Evolutionary conservation across 2,888 invertebrate genomes (phyloP).

Genomic region (Adelphocoris suturalis): DNA sequence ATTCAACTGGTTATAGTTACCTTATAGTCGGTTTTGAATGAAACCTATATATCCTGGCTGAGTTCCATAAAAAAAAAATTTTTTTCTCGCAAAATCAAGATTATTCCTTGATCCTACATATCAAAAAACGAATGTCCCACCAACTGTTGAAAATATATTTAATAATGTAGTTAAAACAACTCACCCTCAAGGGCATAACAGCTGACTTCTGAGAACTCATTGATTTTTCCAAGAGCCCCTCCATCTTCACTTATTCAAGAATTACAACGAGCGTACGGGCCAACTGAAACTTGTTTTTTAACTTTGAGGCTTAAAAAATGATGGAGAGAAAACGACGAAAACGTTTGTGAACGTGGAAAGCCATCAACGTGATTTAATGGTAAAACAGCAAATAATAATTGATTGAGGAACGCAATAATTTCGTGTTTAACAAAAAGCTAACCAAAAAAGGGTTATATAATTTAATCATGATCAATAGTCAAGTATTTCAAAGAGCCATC

Average conservation of each 20-base stretch:
- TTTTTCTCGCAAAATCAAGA: too few species aligned
- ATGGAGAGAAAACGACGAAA: slow-evolving; percentile 6
- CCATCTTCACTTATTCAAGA: slow-evolving; percentile 33
- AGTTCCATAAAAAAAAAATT: too few species aligned
- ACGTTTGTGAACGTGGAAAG: not conserved
- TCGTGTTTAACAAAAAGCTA: not conserved
- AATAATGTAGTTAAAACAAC: not conserved
- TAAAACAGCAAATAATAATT: not conserved
- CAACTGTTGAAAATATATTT: too few species aligned
- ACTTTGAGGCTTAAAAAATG: slow-evolving; percentile 28
- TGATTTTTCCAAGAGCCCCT: not conserved
- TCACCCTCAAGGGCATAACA: not conserved
- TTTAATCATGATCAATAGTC: not conserved
- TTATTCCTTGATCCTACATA: too few species aligned
- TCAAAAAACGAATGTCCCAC: too few species aligned
- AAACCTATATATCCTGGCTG: too few species aligned
- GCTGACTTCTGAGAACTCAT: not conserved
- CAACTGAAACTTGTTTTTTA: not conserved
- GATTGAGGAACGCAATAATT: not conserved
- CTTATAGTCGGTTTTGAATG: too few species aligned
- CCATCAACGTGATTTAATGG: slow-evolving; percentile 2
- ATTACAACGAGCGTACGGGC: not conserved
- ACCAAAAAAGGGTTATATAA: not conserved
- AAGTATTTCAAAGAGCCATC: not conserved
- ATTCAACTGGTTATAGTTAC: too few species aligned